Conservation (phyloP, 1,140 invertebrate species). For the Catajapyx aquilonaris region DNA sequence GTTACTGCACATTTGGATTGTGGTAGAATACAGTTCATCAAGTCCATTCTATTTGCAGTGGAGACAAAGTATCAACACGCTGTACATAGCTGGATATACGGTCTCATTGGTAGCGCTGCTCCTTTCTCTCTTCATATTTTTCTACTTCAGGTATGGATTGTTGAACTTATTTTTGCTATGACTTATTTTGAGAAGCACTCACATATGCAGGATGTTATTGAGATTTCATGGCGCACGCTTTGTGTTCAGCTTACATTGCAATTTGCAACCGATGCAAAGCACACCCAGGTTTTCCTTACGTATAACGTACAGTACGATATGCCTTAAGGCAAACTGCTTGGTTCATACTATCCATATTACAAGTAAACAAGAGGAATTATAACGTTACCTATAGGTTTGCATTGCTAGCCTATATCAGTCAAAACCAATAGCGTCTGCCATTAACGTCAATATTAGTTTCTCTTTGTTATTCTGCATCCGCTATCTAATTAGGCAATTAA, state of each 20-base stretch:
- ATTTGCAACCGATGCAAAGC: too few species aligned
- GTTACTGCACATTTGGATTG: too few species aligned
- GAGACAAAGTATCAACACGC: conserved; percentile 19
- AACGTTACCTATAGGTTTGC: too few species aligned
- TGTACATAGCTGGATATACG: conserved; percentile 26
- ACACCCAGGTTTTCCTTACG: too few species aligned
- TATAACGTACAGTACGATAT: too few species aligned
- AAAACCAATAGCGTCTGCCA: conserved; percentile 1
- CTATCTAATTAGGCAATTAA: background rate
- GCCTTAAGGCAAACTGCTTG: too few species aligned
- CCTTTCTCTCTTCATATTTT: conserved; percentile 27
- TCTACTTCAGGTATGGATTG: conserved; percentile 24
- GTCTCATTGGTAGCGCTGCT: conserved; percentile 23
- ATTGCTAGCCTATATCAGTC: too few species aligned
- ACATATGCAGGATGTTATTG: background rate
- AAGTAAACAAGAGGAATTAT: too few species aligned
- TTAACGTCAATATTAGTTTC: background rate
- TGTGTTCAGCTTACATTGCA: too few species aligned
- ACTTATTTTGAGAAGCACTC: too few species aligned
- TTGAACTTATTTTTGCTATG: conserved; percentile 5
- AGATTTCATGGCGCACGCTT: background rate
- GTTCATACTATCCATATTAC: too few species aligned
- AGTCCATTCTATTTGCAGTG: conserved; percentile 17
- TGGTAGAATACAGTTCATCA: too few species aligned
- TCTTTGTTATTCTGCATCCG: background rate